These are phyloP conservation scores for Sakesphorus luctuosus DNA, from an alignment of 2,113 vertebrate genomes.

Conservation along the genomic window DNA sequence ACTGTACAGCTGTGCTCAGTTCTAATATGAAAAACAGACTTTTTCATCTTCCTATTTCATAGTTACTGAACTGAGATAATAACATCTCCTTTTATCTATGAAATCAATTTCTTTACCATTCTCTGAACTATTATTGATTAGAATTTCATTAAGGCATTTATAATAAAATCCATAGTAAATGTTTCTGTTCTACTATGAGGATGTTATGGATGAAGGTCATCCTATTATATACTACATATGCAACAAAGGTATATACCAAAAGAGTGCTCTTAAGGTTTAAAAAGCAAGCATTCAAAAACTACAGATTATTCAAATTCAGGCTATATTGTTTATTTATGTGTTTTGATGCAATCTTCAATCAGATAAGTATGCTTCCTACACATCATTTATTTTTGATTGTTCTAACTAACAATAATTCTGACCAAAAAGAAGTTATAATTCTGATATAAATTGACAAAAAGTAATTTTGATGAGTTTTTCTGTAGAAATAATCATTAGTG, in stretches of 20 bases:
- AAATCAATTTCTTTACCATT: slow-evolving; percentile 75
- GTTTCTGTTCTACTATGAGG: slow-evolving; percentile 53
- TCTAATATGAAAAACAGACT: slow-evolving; percentile 83
- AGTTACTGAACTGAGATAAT: slow-evolving; percentile 84
- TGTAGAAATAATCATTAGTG: not conserved
- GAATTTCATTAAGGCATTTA: slow-evolving; percentile 79
- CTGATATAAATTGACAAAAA: not conserved
- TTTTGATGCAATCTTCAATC: not conserved
- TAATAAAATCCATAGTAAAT: slow-evolving; percentile 78
- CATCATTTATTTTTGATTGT: not conserved
- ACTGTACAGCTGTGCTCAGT: slow-evolving; percentile 80
- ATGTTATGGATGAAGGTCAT: slow-evolving; percentile 49
- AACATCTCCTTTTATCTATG: slow-evolving; percentile 78
- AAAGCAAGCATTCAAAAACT: not conserved
- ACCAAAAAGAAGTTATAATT: not conserved
- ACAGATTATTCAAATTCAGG: not conserved
- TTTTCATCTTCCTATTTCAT: slow-evolving; percentile 83
- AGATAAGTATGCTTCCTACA: not conserved
- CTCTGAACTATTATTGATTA: slow-evolving; percentile 80
- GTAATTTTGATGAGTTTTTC: not conserved
- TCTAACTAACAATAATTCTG: not conserved
- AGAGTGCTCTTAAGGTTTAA: not conserved
- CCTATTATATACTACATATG: slow-evolving; percentile 19
- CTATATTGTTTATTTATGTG: not conserved
- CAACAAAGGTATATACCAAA: not conserved